Conservation (phyloP, 2,888 invertebrate genomes). For the Allacma fusca region DNA sequence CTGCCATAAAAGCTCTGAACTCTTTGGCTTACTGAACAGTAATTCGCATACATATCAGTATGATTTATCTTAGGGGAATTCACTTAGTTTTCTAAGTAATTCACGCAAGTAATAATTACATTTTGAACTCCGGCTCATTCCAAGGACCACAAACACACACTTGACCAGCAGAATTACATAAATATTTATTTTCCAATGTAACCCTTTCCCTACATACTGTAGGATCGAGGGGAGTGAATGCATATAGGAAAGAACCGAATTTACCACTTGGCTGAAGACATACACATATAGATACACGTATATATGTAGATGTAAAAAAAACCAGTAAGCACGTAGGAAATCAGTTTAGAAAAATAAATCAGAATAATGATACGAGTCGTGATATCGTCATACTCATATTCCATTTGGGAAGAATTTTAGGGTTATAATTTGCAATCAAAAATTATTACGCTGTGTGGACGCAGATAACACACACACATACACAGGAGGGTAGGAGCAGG, state of each 20-base stretch:
- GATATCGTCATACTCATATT: conserved; percentile 10
- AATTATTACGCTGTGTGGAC: not conserved
- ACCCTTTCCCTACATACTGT: too few relatives aligned
- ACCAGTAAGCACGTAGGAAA: not conserved
- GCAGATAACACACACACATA: not conserved
- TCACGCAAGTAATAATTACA: conserved; percentile 19
- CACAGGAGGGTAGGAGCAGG: not conserved
- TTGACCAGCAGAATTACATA: too few relatives aligned
- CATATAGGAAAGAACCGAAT: too few relatives aligned
- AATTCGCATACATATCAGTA: too few relatives aligned
- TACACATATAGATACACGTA: too few relatives aligned
- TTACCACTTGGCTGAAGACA: too few relatives aligned
- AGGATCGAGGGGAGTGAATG: too few relatives aligned
- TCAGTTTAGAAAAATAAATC: conserved; percentile 7
- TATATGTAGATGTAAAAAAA: not conserved
- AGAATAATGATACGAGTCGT: conserved; percentile 19
- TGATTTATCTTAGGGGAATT: not conserved
- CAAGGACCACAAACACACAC: too few relatives aligned
- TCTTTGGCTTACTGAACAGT: too few relatives aligned
- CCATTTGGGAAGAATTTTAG: conserved; percentile 10
- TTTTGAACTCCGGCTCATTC: not conserved
- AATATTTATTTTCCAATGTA: too few relatives aligned
- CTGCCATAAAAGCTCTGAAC: not conserved
- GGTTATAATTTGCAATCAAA: conserved; percentile 20
- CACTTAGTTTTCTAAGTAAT: conserved; percentile 28